Evolutionary conservation across 2,888 invertebrate genomes (phyloP), one percentile per base, ranked within the genome.

Genomic region (Keiferia lycopersicella): DNA sequence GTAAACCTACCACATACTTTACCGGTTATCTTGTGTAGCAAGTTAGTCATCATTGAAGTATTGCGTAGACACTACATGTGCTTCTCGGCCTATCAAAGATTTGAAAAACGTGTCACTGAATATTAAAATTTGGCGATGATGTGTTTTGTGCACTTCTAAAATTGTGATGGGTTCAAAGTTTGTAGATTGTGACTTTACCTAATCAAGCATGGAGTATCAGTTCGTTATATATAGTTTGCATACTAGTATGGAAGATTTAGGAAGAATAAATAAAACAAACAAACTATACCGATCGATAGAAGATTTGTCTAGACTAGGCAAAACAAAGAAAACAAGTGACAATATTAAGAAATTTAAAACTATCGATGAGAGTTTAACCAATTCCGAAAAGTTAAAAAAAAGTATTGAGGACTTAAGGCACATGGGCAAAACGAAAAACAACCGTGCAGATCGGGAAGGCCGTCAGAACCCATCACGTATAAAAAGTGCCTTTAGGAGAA

Each of bases 391-490:
- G 30, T 56, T 56, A 30, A 56, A 56, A 30, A 26, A 56, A n/a
- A 56, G 56, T 30, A 18, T 61, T 11, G 61, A 61, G 14, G 61
- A 61, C 20, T n/a, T 61, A 20, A 48, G 26, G 2, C 48, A 14
- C 14, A 48, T 61, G 48, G 48, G 48, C 30, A 61, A 26, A 48
- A 41, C 59, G 41, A 61, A 61, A 30, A 48, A 61, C 22, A 22
- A 16, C 18, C 14, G n/a, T 18, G n/a, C 38, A 38, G 45, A 30
- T 48, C 18, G 20, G 3, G 39, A 61, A 61, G 30, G n/a, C 22
- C 61, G 20, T n/a, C 56, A 61, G 41, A 48, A 48, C 14, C 26
- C 22, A 3, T 38, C 18, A 14, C 58, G 38, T 39, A 45, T 60
- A 12, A 53, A 38, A 62, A 62, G 38, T 53, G 39, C 18, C 3